Conservation (phyloP, 2,888 invertebrate genomes). For the Ceramica pisi region DNA sequence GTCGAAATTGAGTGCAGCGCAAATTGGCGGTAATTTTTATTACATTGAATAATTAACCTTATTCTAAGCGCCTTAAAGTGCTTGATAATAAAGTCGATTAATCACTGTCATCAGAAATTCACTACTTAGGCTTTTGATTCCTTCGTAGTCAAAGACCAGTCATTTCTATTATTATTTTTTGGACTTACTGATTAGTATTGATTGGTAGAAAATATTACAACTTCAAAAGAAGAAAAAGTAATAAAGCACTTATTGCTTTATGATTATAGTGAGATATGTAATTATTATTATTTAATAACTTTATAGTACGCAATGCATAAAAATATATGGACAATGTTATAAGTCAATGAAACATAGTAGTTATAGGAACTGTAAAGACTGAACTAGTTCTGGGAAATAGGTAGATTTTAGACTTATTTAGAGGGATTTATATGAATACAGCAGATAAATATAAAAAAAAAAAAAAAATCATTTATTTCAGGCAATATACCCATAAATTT, state of each 20-base stretch:
- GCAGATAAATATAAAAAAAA: too few species aligned
- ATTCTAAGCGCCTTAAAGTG: too few species aligned
- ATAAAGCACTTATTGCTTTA: not conserved
- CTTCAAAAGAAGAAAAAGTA: not conserved
- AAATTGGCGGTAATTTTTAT: not conserved
- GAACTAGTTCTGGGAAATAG: constrained; percentile 24
- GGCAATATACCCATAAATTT: too few species aligned
- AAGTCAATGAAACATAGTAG: not conserved
- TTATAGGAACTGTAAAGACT: constrained; percentile 30
- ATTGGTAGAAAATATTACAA: not conserved
- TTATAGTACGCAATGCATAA: not conserved
- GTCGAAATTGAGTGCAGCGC: too few species aligned
- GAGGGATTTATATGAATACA: not conserved
- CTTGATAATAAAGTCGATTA: not conserved
- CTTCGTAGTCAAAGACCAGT: not conserved
- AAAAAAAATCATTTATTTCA: too few species aligned
- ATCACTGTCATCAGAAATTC: not conserved
- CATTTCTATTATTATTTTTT: not conserved
- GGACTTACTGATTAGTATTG: not conserved
- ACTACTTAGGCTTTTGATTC: not conserved
- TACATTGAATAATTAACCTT: not conserved
- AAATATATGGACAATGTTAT: not conserved
- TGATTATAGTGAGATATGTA: constrained; percentile 16
- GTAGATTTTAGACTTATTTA: constrained; percentile 10
- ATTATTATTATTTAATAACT: constrained; percentile 7